These are phyloP conservation scores for Schlechtendalia chinensis DNA, from an alignment of 1,140 invertebrate genomes.

Conservation along the genomic window DNA sequence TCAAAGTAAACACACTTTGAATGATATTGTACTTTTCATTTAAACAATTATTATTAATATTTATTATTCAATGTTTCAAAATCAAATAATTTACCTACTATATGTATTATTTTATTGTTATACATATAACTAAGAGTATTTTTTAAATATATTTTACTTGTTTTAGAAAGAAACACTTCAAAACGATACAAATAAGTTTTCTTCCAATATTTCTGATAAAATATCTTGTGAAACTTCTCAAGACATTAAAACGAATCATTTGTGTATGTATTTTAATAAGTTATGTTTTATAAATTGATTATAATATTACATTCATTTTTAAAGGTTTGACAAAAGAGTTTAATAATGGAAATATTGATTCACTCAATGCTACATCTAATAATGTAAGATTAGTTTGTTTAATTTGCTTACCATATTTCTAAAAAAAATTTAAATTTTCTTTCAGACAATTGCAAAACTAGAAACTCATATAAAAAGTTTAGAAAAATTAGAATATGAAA, in stretches of 20 bases:
- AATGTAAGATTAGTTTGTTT: background rate
- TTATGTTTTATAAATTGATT: background rate
- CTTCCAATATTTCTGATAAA: too few relatives aligned
- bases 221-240: background rate
- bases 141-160: background rate
- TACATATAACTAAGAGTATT: background rate
- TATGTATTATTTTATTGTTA: background rate
- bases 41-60: too few relatives aligned
- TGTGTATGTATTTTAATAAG: background rate
- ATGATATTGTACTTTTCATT: too few relatives aligned
- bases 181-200: too few relatives aligned
- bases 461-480: conserved; percentile 25
- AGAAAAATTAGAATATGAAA: conserved; percentile 48
- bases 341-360: background rate
- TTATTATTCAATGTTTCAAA: too few relatives aligned
- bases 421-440: background rate
- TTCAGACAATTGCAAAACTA: conserved; percentile 29
- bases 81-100: too few relatives aligned
- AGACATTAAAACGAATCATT: background rate
- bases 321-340: background rate
- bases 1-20: too few relatives aligned
- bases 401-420: background rate
- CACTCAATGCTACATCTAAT: background rate
- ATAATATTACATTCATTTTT: background rate
- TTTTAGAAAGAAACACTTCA: background rate